Evolutionary conservation across 1,140 invertebrate genomes (phyloP).

Genomic region (Ceratitis capitata): DNA sequence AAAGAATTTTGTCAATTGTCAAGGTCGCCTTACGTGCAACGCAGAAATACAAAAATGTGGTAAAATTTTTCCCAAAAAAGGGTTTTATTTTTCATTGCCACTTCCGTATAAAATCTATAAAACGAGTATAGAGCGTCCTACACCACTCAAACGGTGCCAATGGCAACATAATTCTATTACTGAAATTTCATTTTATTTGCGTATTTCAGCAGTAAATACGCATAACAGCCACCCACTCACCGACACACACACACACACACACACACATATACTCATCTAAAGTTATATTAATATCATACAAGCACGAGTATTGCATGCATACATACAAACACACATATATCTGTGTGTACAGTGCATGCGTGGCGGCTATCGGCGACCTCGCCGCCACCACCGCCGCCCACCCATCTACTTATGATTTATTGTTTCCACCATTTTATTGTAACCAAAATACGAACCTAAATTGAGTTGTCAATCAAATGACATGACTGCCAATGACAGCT

Average conservation of each 20-base stretch:
- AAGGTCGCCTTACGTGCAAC: no score
- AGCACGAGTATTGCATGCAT: not conserved
- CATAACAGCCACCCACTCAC: not conserved
- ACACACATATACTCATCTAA: not conserved
- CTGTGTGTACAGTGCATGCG: not conserved
- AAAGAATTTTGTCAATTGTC: no score
- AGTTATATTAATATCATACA: no score
- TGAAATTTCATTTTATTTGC: not conserved
- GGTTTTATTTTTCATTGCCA: not conserved
- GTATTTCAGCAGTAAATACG: not conserved
- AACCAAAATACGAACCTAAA: slow-evolving; percentile 29
- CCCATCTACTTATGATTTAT: slow-evolving; percentile 25
- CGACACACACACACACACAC: not conserved
- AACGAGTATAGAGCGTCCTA: not conserved
- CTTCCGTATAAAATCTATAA: no score
- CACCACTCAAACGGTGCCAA: not conserved
- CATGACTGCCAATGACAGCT: slow-evolving; percentile 22
- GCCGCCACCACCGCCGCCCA: not conserved
- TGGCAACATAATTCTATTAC: not conserved
- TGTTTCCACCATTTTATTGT: slow-evolving; percentile 35
- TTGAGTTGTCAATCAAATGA: slow-evolving; percentile 36
- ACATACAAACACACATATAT: not conserved
- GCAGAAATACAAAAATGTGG: no score
- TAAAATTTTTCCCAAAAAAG: no score
- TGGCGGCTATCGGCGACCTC: not conserved